These are phyloP conservation scores for Sipunculus nudus DNA, from an alignment of 2,888 invertebrate species.

Conservation along the genomic window DNA sequence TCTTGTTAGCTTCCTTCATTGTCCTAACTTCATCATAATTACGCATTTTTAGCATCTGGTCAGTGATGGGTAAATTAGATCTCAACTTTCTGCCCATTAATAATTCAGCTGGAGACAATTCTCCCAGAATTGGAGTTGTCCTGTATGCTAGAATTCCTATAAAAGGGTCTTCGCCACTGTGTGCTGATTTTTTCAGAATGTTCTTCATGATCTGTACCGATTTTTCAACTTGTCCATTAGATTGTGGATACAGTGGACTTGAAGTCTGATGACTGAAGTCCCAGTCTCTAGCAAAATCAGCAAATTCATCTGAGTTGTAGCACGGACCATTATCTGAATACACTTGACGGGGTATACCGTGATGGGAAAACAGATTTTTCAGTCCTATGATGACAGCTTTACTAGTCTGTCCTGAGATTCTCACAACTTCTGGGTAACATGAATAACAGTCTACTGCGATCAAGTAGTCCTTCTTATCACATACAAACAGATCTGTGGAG, in stretches of 20 bases:
- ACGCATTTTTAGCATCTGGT: too few relatives aligned
- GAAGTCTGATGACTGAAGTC: conserved; percentile 23
- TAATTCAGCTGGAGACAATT: too few relatives aligned
- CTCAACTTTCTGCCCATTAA: too few relatives aligned
- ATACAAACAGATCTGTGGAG: conserved; percentile 15
- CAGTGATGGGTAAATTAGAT: too few relatives aligned
- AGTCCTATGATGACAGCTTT: conserved; percentile 12
- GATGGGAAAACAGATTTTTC: conserved; percentile 28
- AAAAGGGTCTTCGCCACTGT: too few relatives aligned
- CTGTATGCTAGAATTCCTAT: too few relatives aligned
- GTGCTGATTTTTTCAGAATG: conserved; percentile 27
- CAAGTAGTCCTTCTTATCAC: conserved; percentile 11
- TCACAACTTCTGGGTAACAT: neutral
- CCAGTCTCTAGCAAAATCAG: conserved; percentile 20
- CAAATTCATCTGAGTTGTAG: conserved; percentile 31
- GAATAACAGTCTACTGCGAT: conserved; percentile 22
- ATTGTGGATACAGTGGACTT: conserved; percentile 31
- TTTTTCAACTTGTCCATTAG: conserved; percentile 40
- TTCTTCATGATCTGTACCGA: conserved; percentile 25
- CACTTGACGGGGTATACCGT: conserved; percentile 34
- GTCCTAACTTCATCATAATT: too few relatives aligned
- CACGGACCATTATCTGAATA: conserved; percentile 37
- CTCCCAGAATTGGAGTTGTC: too few relatives aligned
- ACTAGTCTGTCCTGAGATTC: conserved; percentile 1
- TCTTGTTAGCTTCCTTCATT: too few relatives aligned